These are phyloP conservation scores for Gnathonemus echidnorhynchus DNA, from an alignment of 2,113 vertebrate genomes.

Conservation along the genomic window DNA sequence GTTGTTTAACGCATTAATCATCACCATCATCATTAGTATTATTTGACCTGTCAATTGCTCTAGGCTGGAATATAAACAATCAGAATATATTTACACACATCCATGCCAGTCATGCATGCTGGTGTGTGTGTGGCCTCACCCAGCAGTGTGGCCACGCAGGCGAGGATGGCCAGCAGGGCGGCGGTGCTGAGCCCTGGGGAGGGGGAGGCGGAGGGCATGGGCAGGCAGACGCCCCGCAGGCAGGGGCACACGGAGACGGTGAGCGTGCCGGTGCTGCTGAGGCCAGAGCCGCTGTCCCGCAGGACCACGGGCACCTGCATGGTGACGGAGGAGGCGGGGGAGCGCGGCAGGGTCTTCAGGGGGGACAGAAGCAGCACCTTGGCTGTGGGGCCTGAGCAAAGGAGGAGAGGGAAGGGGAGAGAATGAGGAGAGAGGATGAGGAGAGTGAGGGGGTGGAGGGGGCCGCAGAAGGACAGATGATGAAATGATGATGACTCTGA, in stretches of 20 bases:
- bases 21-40: not conserved
- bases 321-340: conserved; percentile 49
- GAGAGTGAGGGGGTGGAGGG: not conserved
- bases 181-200: conserved; percentile 77
- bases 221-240: conserved; percentile 64
- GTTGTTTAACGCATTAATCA: not conserved
- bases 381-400: conserved; percentile 56
- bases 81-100: not conserved
- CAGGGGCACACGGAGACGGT: conserved; percentile 80
- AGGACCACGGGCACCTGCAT: conserved; percentile 73
- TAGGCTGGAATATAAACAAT: not conserved
- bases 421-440: not conserved
- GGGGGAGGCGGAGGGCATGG: conserved; percentile 64
- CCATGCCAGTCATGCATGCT: not conserved
- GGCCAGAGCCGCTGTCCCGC: conserved; percentile 68
- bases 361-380: conserved; percentile 61
- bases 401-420: not conserved
- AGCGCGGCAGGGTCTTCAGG: conserved; percentile 50
- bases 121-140: conserved; percentile 54
- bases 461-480: not conserved
- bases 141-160: conserved; percentile 75
- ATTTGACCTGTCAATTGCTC: not conserved
- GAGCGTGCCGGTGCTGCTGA: conserved; percentile 75
- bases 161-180: conserved; percentile 78
- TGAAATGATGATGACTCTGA: not conserved